Evolutionary conservation across 2,113 vertebrate species (phyloP), one percentile per base, ranked within the genome.

Genomic region (Peromyscus maniculatus): DNA sequence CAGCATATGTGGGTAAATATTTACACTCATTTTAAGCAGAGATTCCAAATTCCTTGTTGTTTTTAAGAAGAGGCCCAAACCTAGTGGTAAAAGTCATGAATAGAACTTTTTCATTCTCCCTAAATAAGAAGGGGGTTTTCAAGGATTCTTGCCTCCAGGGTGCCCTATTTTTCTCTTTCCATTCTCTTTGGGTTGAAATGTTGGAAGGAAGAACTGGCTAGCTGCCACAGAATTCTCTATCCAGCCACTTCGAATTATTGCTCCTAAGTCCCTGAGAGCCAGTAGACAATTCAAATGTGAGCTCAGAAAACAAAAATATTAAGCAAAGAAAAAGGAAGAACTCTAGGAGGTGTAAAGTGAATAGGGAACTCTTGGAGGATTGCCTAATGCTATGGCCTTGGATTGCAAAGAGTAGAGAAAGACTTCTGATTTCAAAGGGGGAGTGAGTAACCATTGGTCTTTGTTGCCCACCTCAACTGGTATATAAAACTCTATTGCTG

Each of bases 1-100:
- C 97, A 98, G 97, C 98, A 97, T 98, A 93, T 96, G 87, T 98
- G 97, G 92, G 95, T 98, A 98, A 98, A 98, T 98, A 98, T 98
- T 98, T 98, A 97, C 91, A 95, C 97, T 98, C 96, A 94, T 98
- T 99, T 98, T 98, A 98, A 98, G 98, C 93, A 97, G 91, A 97
- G 98, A 98, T 77, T 97, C 96, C 95, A 97, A 98, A 98, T 98
- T 98, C 91, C 97, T 98, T 94, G 94, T 95, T 75, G 93, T 97
- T 97, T 95, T 98, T 97, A 88, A 96, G 87, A n/a, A 97, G 92
- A 96, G 93, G 91, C 72, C 94, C 96, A 98, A 98, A 97, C 92
- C 94, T 98, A 96, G 96, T 94, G 91, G 83, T 98, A 96, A 96
- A 98, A 98, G 96, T 97, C 94, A 97, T 95, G 92, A 98, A 86